Conservation (phyloP, 2,113 vertebrate species). For the Otis tarda region DNA sequence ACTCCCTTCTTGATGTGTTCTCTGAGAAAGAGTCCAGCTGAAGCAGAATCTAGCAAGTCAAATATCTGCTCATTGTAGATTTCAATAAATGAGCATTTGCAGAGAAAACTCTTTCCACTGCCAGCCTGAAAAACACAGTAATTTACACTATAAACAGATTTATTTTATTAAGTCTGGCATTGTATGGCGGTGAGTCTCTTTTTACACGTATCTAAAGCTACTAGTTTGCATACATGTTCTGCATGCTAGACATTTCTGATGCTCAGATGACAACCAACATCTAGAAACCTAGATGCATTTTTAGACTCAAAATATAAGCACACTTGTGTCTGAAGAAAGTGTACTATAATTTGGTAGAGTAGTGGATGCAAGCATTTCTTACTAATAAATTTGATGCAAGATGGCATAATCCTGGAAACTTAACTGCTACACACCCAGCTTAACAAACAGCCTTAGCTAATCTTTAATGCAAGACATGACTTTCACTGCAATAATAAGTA, state of each 20-base stretch:
- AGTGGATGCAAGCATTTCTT: background rate
- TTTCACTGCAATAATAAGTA: background rate
- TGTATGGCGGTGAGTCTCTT: background rate
- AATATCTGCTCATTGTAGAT: conserved; percentile 99
- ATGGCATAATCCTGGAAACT: background rate
- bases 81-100: conserved; percentile 97
- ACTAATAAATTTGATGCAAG: background rate
- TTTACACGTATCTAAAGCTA: background rate
- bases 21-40: conserved; percentile 87
- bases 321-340: background rate
- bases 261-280: background rate
- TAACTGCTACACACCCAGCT: background rate
- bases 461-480: background rate
- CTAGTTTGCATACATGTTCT: background rate
- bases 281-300: background rate
- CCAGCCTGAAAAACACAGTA: conserved; percentile 77
- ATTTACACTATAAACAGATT: background rate
- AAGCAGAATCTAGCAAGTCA: conserved; percentile 92
- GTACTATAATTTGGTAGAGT: background rate
- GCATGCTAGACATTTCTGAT: background rate
- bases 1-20: conserved; percentile 98
- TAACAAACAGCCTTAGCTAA: background rate
- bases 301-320: background rate
- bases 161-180: background rate
- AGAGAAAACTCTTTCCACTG: conserved; percentile 89